Conservation (phyloP, 2,797 vertebrate species). For the Iguana delicatissima region DNA sequence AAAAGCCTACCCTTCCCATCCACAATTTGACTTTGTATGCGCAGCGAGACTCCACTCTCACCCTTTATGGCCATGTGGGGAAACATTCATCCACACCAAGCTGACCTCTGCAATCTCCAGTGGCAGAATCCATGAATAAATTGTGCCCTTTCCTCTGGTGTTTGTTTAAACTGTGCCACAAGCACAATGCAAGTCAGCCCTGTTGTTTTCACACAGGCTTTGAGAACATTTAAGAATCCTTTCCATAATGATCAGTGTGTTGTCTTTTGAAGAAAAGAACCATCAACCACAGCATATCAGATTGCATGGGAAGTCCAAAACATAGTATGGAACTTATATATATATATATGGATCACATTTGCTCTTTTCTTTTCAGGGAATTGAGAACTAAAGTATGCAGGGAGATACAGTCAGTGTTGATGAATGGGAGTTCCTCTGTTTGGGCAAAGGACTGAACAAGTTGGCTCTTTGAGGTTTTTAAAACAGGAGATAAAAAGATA, state of each 20-base stretch:
- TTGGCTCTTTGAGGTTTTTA: neutral
- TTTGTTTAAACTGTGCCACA: neutral
- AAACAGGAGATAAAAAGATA: neutral
- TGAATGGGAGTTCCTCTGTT: neutral
- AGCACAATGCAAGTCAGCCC: neutral
- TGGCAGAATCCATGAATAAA: neutral
- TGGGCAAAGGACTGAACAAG: neutral
- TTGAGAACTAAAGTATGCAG: neutral
- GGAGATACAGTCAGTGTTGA: neutral
- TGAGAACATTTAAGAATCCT: neutral
- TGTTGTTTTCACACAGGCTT: too few species aligned
- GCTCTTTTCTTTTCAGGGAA: neutral
- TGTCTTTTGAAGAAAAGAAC: neutral
- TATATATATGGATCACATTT: neutral
- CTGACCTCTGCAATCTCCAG: neutral
- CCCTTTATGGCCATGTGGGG: neutral
- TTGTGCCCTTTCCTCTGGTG: neutral
- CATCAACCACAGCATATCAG: neutral
- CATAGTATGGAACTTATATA: neutral
- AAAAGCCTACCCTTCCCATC: neutral
- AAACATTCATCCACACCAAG: neutral
- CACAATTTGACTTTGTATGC: neutral
- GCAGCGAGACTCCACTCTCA: neutral
- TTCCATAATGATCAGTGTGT: neutral
- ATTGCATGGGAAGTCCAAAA: neutral